Evolutionary conservation across 2,888 invertebrate genomes (phyloP).

Genomic region (Hydraecia micacea): DNA sequence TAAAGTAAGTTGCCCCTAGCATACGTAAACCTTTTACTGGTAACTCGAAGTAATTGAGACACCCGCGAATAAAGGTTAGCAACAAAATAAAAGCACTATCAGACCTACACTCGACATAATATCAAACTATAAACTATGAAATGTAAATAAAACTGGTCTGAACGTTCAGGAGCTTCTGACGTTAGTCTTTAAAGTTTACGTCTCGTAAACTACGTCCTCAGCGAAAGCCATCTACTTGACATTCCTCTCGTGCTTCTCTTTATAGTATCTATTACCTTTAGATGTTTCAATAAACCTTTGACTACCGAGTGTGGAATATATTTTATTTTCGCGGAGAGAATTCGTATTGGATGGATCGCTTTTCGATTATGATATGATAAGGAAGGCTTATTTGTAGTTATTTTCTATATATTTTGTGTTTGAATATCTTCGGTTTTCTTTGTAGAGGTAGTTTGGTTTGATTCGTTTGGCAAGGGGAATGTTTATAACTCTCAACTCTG

Average conservation of each 20-base stretch:
- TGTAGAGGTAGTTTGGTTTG: background rate
- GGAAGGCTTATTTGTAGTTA: background rate
- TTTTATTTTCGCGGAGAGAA: constrained; percentile 7
- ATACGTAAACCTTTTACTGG: too few relatives aligned
- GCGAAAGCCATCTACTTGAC: constrained; percentile 41
- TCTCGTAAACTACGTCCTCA: constrained; percentile 47
- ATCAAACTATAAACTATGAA: constrained; percentile 33
- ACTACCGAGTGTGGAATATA: constrained; percentile 29
- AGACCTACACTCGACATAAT: constrained; percentile 18
- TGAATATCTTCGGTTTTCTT: constrained; percentile 14
- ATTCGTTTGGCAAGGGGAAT: background rate
- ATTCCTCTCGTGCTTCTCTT: constrained; percentile 48
- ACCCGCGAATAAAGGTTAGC: background rate
- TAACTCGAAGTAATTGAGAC: background rate
- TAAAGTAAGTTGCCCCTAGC: too few relatives aligned
- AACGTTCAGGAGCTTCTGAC: constrained; percentile 25
- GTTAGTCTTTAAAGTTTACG: constrained; percentile 40
- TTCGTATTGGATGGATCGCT: constrained; percentile 17
- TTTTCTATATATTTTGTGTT: constrained; percentile 12
- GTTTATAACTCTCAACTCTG: background rate
- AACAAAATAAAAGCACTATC: background rate
- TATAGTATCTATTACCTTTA: constrained; percentile 46
- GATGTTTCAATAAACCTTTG: constrained; percentile 49
- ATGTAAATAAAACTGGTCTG: constrained; percentile 38
- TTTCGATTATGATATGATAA: constrained; percentile 42